Evolutionary conservation across 1,140 invertebrate genomes (phyloP), one percentile per base, ranked within the genome.

Genomic region (Thalassaphorura encarpata): DNA sequence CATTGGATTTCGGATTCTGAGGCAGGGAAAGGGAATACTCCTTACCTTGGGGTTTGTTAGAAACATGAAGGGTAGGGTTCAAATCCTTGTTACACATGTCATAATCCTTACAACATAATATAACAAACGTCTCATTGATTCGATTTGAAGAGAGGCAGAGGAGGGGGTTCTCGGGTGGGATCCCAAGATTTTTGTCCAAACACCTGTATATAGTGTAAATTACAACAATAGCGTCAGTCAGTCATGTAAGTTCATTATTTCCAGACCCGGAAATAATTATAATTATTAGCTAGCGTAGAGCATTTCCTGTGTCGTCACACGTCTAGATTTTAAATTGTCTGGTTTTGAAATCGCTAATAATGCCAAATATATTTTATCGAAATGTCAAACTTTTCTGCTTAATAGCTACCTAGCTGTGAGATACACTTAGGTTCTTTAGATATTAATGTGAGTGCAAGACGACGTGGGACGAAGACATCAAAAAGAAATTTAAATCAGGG

Each of bases 71-170:
- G 19, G 61, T 59, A 29, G 71, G 73, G 33, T 66, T 69, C 52
- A 75, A 66, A 50, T 77, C 67, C 64, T 69, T 70, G 72, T 82
- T 82, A 76, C 80, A 82, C 71, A 72, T 76, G 74, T 82, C 79
- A 66, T 69, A 67, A 40, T 74, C 67, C 67, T 78, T 77, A 73
- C 81, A 83, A 72, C 76, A 78, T 66, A 75, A 62, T 51, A 76
- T 76, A 62, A 70, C 73, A 69, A 73, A 74, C n/a, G 73, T 69
- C 56, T 76, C 69, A 60, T 73, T 72, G 65, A 72, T 69, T 62
- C 69, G 67, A 56, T 71, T 64, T n/a, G 78, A 72, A 66, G 75
- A 72, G 71, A 79, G 78, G 75, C 79, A 81, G 61, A 79, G 71
- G 58, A 80, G 70, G 49, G 71, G 74, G 68, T 78, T 78, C 65